Conservation (phyloP, 2,113 vertebrate species). For the Ameiurus melas region DNA sequence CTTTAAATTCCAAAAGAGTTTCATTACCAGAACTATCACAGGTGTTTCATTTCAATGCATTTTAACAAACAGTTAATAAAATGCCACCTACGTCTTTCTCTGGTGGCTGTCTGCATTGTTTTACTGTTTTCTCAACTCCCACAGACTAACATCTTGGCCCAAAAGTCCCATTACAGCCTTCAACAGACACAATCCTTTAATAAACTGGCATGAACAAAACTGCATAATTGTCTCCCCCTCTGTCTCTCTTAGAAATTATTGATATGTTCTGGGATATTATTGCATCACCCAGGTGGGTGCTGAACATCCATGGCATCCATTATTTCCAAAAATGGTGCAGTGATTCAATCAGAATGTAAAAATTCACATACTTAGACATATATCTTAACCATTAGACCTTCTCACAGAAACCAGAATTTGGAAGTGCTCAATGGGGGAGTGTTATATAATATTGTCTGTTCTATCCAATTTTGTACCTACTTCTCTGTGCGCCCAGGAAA, state of each 20-base stretch:
- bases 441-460: conserved; percentile 9
- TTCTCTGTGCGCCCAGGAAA: not conserved
- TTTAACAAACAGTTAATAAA: conserved; percentile 29
- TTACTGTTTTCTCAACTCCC: conserved; percentile 32
- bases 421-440: not conserved
- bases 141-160: conserved; percentile 25
- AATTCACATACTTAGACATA: conserved; percentile 5
- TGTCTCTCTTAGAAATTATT: not conserved
- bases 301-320: conserved; percentile 1
- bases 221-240: conserved; percentile 5
- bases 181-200: conserved; percentile 25
- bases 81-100: conserved; percentile 20
- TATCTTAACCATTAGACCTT: not conserved
- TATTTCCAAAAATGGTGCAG: conserved; percentile 1
- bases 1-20: not conserved
- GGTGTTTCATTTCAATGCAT: not conserved
- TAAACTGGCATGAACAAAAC: conserved; percentile 21
- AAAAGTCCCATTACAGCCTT: conserved; percentile 26
- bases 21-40: not conserved
- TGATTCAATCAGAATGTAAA: not conserved
- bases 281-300: conserved; percentile 33
- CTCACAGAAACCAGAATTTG: not conserved
- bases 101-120: conserved; percentile 14
- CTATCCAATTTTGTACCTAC: conserved; percentile 7
- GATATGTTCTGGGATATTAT: not conserved